These are phyloP conservation scores for Pristionchus pacificus DNA, from an alignment of 1,140 invertebrate genomes.

Conservation along the genomic window DNA sequence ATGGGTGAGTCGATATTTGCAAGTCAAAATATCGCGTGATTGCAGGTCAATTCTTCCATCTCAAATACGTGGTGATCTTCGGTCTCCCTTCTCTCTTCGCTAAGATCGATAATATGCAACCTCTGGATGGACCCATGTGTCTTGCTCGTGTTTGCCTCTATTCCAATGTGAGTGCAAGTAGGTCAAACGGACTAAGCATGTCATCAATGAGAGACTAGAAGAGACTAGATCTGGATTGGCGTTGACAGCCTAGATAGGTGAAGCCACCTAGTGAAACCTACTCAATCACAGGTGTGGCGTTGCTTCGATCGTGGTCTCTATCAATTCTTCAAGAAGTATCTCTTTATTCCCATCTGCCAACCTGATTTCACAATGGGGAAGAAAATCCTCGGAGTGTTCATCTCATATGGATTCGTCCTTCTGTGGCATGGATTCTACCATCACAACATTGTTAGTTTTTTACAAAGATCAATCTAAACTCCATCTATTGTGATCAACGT, in stretches of 20 bases:
- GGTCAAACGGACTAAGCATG: too few relatives aligned
- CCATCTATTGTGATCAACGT: neutral
- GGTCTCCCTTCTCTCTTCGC: slow-evolving; percentile 54
- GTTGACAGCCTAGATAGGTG: too few relatives aligned
- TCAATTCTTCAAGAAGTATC: slow-evolving; percentile 54
- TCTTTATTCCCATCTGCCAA: slow-evolving; percentile 54
- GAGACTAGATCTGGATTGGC: too few relatives aligned
- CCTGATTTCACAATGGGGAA: slow-evolving; percentile 48
- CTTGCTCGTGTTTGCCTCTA: slow-evolving; percentile 50
- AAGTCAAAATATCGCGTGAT: neutral
- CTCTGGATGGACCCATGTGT: slow-evolving; percentile 52
- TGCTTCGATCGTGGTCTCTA: slow-evolving; percentile 54
- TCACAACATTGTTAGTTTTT: slow-evolving; percentile 50
- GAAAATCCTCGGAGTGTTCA: slow-evolving; percentile 50
- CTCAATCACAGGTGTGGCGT: slow-evolving; percentile 43
- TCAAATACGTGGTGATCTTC: slow-evolving; percentile 57
- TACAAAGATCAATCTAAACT: slow-evolving; percentile 1
- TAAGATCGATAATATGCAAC: slow-evolving; percentile 50
- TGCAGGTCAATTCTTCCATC: slow-evolving; percentile 51
- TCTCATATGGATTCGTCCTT: slow-evolving; percentile 55
- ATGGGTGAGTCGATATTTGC: slow-evolving; percentile 36
- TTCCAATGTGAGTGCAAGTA: slow-evolving; percentile 47
- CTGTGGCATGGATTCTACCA: slow-evolving; percentile 56
- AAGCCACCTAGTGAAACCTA: too few relatives aligned
- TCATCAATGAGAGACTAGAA: too few relatives aligned